Evolutionary conservation across 2,113 vertebrate genomes (phyloP).

Genomic region (Egretta garzetta): DNA sequence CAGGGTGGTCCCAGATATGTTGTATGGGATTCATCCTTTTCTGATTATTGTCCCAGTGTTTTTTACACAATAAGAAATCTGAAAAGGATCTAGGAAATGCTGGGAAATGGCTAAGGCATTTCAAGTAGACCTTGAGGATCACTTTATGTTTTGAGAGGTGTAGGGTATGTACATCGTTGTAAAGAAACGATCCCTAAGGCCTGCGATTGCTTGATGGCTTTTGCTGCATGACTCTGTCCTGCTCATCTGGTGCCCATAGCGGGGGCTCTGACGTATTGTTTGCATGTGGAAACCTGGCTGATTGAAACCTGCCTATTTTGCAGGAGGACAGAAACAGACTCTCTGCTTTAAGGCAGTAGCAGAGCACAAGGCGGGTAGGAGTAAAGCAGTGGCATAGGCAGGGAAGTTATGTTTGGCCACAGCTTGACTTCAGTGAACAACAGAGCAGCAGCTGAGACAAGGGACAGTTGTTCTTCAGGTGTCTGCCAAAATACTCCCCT

Average conservation of each 20-base stretch:
- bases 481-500: background rate
- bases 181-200: background rate
- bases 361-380: background rate
- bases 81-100: background rate
- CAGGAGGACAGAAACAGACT: constrained; percentile 65
- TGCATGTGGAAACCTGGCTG: background rate
- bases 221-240: background rate
- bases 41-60: background rate
- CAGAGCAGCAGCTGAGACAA: background rate
- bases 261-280: background rate
- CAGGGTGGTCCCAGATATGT: background rate
- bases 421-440: background rate
- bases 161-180: background rate
- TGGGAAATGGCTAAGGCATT: background rate
- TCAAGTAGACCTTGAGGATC: background rate
- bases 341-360: background rate
- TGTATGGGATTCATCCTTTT: background rate
- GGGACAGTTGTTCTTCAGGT: background rate
- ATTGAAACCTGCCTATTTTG: constrained; percentile 17
- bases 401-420: background rate
- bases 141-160: background rate
- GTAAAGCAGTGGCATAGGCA: background rate
- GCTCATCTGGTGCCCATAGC: background rate
- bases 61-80: background rate
- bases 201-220: background rate